A percentile compares a stretch with the other conserved stretches of the same genome.
phyloP scores from a whole-genome alignment of 2,797 vertebrate species.

The Malacoctenus gilli region DNA sequence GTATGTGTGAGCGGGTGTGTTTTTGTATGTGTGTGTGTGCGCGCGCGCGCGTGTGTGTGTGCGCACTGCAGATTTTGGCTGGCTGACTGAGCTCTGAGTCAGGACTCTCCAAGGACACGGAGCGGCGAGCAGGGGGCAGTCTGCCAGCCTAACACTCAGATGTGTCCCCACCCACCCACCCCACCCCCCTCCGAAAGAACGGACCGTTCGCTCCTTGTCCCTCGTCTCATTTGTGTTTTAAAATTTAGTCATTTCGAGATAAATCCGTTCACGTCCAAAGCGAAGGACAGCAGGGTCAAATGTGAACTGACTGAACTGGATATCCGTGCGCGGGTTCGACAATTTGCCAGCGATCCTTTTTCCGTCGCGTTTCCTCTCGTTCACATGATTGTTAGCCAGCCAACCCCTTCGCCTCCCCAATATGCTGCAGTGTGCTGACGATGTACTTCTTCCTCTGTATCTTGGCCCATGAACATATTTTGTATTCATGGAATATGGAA shows the following conservation, averaged over 20 bases:
- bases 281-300: conserved; percentile 1
- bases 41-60: no score
- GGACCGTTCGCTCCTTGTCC: conserved; percentile 29
- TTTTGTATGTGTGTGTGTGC: conserved; percentile 3
- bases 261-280: conserved; percentile 15
- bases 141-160: conserved; percentile 53
- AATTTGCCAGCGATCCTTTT: conserved; percentile 40
- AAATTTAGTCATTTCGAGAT: conserved; percentile 11
- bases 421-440: conserved; percentile 44
- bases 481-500: conserved; percentile 66
- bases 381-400: conserved; percentile 28
- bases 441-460: conserved; percentile 38
- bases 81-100: conserved; percentile 71
- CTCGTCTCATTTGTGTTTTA: conserved; percentile 15
- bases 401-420: conserved; percentile 12
- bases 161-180: no score
- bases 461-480: conserved; percentile 48
- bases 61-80: conserved; percentile 59
- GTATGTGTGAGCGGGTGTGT: conserved; percentile 22
- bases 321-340: conserved; percentile 13
- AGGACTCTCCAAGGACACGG: conserved; percentile 79
- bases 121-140: conserved; percentile 38
- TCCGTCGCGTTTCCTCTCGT: conserved; percentile 22
- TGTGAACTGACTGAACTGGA: conserved; percentile 13
- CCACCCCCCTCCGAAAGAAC: no score